Evolutionary conservation across 2,797 vertebrate genomes (phyloP).

Genomic region (Percopsis omiscomaycus): DNA sequence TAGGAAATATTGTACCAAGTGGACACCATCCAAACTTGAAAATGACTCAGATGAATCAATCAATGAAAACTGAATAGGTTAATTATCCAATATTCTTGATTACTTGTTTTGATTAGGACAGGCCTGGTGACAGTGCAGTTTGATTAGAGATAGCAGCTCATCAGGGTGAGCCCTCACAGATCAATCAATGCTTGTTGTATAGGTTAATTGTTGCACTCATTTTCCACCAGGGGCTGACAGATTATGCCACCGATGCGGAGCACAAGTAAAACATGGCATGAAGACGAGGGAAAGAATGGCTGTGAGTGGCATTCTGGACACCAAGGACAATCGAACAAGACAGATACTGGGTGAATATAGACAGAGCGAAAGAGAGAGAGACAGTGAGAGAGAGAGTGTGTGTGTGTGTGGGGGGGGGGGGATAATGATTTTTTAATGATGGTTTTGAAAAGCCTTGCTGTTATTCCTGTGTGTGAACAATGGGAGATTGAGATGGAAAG

Average conservation of each 20-base stretch:
- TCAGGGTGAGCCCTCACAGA: constrained; percentile 37
- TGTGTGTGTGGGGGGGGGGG: background rate
- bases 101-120: constrained; percentile 52
- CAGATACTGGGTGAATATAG: too few relatives aligned
- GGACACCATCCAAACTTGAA: constrained; percentile 13
- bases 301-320: background rate
- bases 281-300: background rate
- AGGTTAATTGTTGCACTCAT: constrained; percentile 61
- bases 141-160: constrained; percentile 50
- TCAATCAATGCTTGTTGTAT: constrained; percentile 59
- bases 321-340: background rate
- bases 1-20: background rate
- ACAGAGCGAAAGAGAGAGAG: too few relatives aligned
- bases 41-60: constrained; percentile 47
- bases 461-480: too few relatives aligned
- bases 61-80: constrained; percentile 60
- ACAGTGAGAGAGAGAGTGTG: background rate
- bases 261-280: constrained; percentile 28
- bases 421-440: background rate
- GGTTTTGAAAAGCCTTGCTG: too few relatives aligned
- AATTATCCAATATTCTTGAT: constrained; percentile 66
- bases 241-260: constrained; percentile 32
- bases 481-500: too few relatives aligned
- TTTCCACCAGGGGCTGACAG: constrained; percentile 50
- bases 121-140: constrained; percentile 26